Percentiles rank a stretch among this genome's conserved stretches.
These are phyloP conservation scores for Arctia plantaginis DNA, from an alignment of 2,888 invertebrate species.

Conservation along the genomic window DNA sequence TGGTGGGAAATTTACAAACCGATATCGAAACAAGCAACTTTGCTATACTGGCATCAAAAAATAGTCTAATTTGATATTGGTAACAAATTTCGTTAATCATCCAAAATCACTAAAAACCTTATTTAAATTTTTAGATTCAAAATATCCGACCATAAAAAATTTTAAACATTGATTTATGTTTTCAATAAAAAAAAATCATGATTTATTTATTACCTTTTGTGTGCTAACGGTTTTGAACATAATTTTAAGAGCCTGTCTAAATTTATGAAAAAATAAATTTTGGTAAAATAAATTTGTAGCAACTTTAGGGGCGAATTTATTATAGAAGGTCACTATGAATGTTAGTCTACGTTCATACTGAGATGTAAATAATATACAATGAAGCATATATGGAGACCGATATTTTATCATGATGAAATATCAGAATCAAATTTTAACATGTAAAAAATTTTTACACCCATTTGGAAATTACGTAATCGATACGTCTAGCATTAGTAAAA, in stretches of 20 bases:
- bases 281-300: too few species aligned
- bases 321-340: too few species aligned
- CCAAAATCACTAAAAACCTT: not conserved
- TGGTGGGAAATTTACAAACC: slow-evolving; percentile 40
- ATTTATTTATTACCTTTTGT: not conserved
- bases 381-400: too few species aligned
- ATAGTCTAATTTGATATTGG: not conserved
- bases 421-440: too few species aligned
- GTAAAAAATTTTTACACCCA: too few species aligned
- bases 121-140: not conserved
- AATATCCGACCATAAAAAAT: not conserved
- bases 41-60: not conserved
- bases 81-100: not conserved
- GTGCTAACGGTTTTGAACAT: not conserved
- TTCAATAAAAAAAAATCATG: not conserved
- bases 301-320: too few species aligned
- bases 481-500: too few species aligned
- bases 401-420: too few species aligned
- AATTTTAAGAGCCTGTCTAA: not conserved
- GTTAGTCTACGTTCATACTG: too few species aligned
- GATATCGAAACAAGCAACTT: not conserved
- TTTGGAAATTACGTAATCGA: too few species aligned
- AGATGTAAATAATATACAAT: too few species aligned
- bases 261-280: too few species aligned
- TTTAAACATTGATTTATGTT: not conserved